Evolutionary conservation across 2,797 vertebrate species (phyloP), one percentile per base, ranked within the genome.

Genomic region (Hylomyscus alleni): DNA sequence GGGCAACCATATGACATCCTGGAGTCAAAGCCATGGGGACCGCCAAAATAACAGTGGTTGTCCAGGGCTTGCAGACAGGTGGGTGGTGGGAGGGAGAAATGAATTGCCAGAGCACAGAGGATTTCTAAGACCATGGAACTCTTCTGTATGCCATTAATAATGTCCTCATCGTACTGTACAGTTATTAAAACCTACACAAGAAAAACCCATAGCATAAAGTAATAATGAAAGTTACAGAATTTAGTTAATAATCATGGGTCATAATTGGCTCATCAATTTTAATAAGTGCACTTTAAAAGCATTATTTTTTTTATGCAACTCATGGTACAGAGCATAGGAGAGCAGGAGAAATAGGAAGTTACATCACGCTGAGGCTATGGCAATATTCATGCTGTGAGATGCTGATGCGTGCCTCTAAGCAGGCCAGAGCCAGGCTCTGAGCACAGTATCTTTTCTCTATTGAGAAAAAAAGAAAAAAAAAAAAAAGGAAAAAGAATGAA

Each of bases 281-380:
- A 96, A 90, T 52, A 94, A 72, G 58, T 50, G 29, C 17, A 80
- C 9, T 50, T 44, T 6, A 20, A 83, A 81, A 93, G 65, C 80
- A 80, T 31, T 26, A 37, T 31, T 26, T 94, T 96, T 94, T 96
- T 31, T 88, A 22, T 40, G 22, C 10, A 58, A 76, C 19, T 73
- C 31, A 86, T 44, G 19, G 7, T 54, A 50, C 9, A 26, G 26
- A 50, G 77, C 67, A 92, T 65, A 67, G 17, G 76, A 91, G 62
- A 87, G 62, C 24, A 83, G 69, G 60, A 75, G 58, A 91, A 87
- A 58, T 0, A 58, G 54, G n/a, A 13, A 81, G n/a, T 29, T 77
- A 50, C 24, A 72, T 31, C 6, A 92, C 82, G 52, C 7, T 20
- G n/a, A 89, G 31, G 22, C 62, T 81, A 84, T 65, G 24, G 67